These are phyloP conservation scores for Geococcyx californianus DNA, from an alignment of 2,113 vertebrate species.

Conservation along the genomic window DNA sequence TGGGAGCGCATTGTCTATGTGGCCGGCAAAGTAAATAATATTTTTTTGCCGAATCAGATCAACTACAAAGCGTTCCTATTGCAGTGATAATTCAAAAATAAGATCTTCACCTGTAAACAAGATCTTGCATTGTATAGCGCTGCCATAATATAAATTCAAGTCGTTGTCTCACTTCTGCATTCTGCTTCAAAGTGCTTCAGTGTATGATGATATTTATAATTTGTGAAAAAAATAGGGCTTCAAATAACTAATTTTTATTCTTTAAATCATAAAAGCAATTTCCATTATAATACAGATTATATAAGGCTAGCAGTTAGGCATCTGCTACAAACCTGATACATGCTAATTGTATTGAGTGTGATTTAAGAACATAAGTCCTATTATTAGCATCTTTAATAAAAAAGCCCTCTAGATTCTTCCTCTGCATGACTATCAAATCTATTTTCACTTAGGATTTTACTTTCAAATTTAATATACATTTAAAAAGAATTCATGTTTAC, in stretches of 20 bases:
- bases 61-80: neutral
- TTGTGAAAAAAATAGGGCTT: neutral
- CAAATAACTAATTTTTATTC: neutral
- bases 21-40: neutral
- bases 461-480: neutral
- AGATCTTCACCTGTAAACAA: neutral
- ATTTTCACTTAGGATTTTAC: neutral
- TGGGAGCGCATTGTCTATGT: neutral
- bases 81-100: neutral
- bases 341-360: neutral
- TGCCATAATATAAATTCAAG: neutral
- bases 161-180: neutral
- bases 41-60: neutral
- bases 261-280: neutral
- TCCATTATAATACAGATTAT: neutral
- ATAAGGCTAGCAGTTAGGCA: neutral
- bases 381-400: constrained; percentile 3
- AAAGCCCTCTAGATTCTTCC: neutral
- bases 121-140: neutral
- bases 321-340: neutral
- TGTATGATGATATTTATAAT: neutral
- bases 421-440: neutral
- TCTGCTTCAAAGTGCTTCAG: neutral
- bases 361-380: neutral
- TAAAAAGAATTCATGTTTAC: neutral